These are phyloP conservation scores for Peromyscus attwateri DNA, from an alignment of 2,797 vertebrate species.

Conservation along the genomic window DNA sequence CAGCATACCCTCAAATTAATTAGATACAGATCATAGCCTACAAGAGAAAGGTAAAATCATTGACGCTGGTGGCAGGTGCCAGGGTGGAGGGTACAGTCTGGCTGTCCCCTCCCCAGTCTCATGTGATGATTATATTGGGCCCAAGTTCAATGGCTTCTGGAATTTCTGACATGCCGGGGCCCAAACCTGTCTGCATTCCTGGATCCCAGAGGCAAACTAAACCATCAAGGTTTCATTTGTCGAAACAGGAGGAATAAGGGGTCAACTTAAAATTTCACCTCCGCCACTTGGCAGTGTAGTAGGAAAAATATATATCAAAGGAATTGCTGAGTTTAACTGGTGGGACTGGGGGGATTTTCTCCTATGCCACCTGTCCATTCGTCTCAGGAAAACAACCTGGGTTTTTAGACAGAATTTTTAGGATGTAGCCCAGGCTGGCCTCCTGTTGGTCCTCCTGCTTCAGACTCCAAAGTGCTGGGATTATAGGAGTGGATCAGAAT, in stretches of 20 bases:
- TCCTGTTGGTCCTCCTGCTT: neutral
- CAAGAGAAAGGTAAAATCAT: slow-evolving; percentile 20
- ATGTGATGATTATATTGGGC: neutral
- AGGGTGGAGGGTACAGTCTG: neutral
- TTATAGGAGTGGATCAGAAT: neutral
- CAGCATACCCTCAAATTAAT: neutral
- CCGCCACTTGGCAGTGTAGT: neutral
- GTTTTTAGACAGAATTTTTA: neutral
- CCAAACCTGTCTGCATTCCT: neutral
- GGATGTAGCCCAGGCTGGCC: neutral
- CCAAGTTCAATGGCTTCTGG: neutral
- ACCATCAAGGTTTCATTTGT: slow-evolving; percentile 17
- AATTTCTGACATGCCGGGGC: neutral
- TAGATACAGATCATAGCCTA: neutral
- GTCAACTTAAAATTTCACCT: neutral
- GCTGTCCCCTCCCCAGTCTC: neutral
- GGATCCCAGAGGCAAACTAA: slow-evolving; percentile 30
- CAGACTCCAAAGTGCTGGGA: neutral
- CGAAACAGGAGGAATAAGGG: neutral
- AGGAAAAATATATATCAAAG: slow-evolving; percentile 28
- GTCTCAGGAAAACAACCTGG: neutral
- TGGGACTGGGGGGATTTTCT: neutral
- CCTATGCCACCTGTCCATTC: neutral
- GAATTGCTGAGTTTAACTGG: neutral
- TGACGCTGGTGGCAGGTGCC: neutral